Evolutionary conservation across 2,888 invertebrate species (phyloP).

Genomic region (Eupithecia inturbata): DNA sequence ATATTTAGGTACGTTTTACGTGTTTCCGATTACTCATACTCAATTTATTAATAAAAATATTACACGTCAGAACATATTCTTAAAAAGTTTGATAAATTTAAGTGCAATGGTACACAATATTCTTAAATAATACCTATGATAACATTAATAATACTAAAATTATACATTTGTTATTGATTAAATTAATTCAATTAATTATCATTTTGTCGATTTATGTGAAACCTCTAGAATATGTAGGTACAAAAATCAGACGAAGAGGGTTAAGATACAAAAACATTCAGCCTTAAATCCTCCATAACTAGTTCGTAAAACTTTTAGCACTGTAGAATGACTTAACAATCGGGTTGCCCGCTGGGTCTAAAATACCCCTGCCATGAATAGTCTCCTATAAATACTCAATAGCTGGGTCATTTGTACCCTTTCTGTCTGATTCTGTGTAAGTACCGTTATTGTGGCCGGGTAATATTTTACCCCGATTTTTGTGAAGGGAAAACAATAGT

Average conservation of each 20-base stretch:
- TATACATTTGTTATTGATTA: too few relatives aligned
- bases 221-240: too few relatives aligned
- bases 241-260: not conserved
- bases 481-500: slow-evolving; percentile 1
- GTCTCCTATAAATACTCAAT: slow-evolving; percentile 44
- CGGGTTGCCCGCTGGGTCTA: slow-evolving; percentile 24
- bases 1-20: too few relatives aligned
- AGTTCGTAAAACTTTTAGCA: not conserved
- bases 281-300: not conserved
- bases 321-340: slow-evolving; percentile 16
- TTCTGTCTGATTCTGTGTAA: slow-evolving; percentile 29
- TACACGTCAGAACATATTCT: too few relatives aligned
- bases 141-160: too few relatives aligned
- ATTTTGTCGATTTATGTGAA: too few relatives aligned
- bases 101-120: too few relatives aligned
- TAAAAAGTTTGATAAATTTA: too few relatives aligned
- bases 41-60: too few relatives aligned
- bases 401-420: slow-evolving; percentile 33
- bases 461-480: slow-evolving; percentile 16
- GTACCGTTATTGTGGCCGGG: slow-evolving; percentile 26
- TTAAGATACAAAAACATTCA: not conserved
- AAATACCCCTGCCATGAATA: slow-evolving; percentile 38
- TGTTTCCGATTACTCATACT: too few relatives aligned
- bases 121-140: too few relatives aligned
- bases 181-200: too few relatives aligned